phyloP scores from a whole-genome alignment of 1,140 invertebrate genomes.

The Drosophila tsacasi region DNA sequence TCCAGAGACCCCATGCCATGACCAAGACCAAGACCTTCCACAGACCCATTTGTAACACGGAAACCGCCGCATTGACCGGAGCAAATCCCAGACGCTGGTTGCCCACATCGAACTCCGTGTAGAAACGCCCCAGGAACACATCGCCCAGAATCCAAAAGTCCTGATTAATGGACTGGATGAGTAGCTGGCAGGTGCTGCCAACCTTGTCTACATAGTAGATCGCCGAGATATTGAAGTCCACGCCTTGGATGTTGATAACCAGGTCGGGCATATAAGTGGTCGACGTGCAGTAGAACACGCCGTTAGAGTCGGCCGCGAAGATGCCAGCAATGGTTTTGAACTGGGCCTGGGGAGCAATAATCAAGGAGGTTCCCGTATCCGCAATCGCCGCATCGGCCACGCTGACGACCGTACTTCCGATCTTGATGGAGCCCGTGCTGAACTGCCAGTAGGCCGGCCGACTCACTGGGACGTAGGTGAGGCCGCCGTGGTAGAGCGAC shows the following conservation, averaged over 20 bases:
- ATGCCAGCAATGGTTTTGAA: conserved; percentile 15
- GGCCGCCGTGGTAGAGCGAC: conserved; percentile 93
- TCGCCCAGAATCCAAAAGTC: conserved; percentile 85
- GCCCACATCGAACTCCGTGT: conserved; percentile 90
- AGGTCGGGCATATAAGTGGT: conserved; percentile 39
- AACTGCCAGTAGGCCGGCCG: conserved; percentile 98
- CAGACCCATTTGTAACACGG: background rate
- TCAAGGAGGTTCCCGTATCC: conserved; percentile 91
- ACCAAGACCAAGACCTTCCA: background rate
- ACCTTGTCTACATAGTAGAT: conserved; percentile 45
- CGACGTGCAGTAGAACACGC: conserved; percentile 40
- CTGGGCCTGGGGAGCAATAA: conserved; percentile 87
- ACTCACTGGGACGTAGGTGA: conserved; percentile 95
- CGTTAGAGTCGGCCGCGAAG: conserved; percentile 21
- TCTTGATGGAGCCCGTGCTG: conserved; percentile 91
- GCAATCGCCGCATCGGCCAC: conserved; percentile 88
- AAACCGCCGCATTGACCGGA: conserved; percentile 39
- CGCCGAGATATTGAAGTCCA: conserved; percentile 47
- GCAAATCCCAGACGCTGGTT: conserved; percentile 89
- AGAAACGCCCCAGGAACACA: conserved; percentile 90
- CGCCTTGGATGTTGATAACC: conserved; percentile 50
- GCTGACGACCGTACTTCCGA: conserved; percentile 87
- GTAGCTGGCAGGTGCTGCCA: conserved; percentile 39
- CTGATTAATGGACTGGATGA: conserved; percentile 38
- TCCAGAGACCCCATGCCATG: background rate